Evolutionary conservation across 2,113 vertebrate genomes (phyloP).

Genomic region (Myodes glareolus): DNA sequence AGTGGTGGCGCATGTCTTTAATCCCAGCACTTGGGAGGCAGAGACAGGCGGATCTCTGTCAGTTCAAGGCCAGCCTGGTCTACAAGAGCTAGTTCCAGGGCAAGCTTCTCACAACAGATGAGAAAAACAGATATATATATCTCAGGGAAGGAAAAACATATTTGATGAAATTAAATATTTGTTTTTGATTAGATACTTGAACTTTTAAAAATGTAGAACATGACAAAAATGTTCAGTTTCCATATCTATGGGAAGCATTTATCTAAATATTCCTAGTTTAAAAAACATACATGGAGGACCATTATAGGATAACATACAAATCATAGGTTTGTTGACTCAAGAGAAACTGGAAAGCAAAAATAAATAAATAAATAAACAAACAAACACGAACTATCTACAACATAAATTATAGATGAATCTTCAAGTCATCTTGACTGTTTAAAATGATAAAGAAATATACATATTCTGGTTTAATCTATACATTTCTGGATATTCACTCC

Average conservation of each 20-base stretch:
- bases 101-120: background rate
- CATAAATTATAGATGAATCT: background rate
- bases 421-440: background rate
- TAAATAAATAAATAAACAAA: background rate
- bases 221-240: background rate
- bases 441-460: background rate
- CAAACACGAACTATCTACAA: background rate
- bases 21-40: too few species aligned
- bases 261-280: background rate
- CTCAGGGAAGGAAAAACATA: background rate
- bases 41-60: too few species aligned
- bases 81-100: too few species aligned
- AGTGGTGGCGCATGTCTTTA: accelerated
- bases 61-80: too few species aligned
- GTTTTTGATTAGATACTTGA: background rate
- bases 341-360: background rate
- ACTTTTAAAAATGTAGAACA: background rate
- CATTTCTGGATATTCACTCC: background rate
- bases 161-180: background rate
- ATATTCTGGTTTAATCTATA: background rate
- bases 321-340: background rate
- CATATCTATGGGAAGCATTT: background rate
- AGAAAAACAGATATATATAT: background rate
- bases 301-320: background rate
- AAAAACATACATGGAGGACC: background rate